phyloP scores from a whole-genome alignment of 2,888 invertebrate species.

The Lagria hirta region DNA sequence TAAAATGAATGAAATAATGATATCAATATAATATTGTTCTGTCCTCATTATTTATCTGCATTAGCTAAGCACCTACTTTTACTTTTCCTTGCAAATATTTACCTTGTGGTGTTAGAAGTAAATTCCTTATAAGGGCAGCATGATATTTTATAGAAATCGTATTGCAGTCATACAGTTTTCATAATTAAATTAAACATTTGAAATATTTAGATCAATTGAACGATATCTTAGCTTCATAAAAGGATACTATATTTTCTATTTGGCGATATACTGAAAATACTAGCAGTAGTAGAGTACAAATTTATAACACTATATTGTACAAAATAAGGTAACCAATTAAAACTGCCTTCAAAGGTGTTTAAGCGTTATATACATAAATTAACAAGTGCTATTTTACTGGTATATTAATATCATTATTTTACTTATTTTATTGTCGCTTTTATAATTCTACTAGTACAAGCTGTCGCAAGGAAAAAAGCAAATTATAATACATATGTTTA shows the following conservation, averaged over 20 bases:
- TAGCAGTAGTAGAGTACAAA: no score
- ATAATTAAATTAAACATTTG: constrained; percentile 34
- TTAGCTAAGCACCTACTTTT: constrained; percentile 50
- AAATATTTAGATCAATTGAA: constrained; percentile 35
- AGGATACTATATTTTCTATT: no score
- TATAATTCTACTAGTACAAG: no score
- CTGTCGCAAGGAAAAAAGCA: no score
- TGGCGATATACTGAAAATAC: no score
- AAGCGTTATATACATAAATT: no score
- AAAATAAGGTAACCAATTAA: no score
- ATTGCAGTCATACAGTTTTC: constrained; percentile 35
- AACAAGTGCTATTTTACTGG: no score
- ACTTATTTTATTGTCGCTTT: constrained; percentile 21
- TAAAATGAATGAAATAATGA: constrained; percentile 28
- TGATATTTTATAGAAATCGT: constrained; percentile 44
- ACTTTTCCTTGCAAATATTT: constrained; percentile 53
- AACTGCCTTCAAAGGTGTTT: no score
- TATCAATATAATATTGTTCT: constrained; percentile 36
- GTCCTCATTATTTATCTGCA: constrained; percentile 48
- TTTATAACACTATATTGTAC: no score
- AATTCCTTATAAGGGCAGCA: constrained; percentile 48
- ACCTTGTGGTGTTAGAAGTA: constrained; percentile 47
- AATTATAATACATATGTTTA: no score
- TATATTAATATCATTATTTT: constrained; percentile 33
- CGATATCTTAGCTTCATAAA: no score